Percentiles rank a stretch among this genome's conserved stretches.
phyloP scores from a whole-genome alignment of 2,113 vertebrate genomes.

The Pedetes capensis region DNA sequence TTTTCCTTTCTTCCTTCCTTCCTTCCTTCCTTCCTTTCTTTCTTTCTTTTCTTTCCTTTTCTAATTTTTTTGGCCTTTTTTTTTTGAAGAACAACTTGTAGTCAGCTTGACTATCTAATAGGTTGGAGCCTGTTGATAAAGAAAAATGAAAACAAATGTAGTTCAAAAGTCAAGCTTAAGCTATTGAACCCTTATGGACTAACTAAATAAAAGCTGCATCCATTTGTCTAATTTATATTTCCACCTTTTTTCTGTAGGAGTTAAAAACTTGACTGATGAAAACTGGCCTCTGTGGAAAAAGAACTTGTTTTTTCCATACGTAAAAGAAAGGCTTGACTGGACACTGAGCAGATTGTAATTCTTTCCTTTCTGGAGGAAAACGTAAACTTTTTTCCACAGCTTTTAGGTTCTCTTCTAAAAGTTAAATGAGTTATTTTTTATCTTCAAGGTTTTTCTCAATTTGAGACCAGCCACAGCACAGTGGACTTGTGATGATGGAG shows the following conservation, averaged over 20 bases:
- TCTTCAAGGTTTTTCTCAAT: background rate
- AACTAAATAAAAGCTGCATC: conserved; percentile 39
- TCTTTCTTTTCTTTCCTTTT: background rate
- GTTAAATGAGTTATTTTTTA: conserved; percentile 48
- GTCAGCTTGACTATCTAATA: background rate
- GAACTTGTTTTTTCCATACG: conserved; percentile 43
- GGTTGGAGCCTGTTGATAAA: conserved; percentile 4
- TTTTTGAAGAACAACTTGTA: conserved; percentile 41
- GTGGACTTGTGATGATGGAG: background rate
- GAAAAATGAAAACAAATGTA: conserved; percentile 31
- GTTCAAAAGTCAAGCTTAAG: background rate
- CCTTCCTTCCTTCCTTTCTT: background rate
- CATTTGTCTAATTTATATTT: conserved; percentile 32
- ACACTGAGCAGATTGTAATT: conserved; percentile 41
- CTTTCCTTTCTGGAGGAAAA: conserved; percentile 53
- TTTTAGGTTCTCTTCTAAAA: conserved; percentile 52
- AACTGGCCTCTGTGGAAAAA: conserved; percentile 45
- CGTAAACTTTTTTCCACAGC: conserved; percentile 18
- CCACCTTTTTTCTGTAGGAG: conserved; percentile 23
- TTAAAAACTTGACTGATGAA: conserved; percentile 53
- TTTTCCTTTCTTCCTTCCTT: background rate
- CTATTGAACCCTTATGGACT: conserved; percentile 40
- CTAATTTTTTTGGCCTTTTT: too few relatives aligned
- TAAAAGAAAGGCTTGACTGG: conserved; percentile 25
- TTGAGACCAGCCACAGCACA: background rate